phyloP scores from a whole-genome alignment of 1,140 invertebrate genomes.

The Pararge aegeria region DNA sequence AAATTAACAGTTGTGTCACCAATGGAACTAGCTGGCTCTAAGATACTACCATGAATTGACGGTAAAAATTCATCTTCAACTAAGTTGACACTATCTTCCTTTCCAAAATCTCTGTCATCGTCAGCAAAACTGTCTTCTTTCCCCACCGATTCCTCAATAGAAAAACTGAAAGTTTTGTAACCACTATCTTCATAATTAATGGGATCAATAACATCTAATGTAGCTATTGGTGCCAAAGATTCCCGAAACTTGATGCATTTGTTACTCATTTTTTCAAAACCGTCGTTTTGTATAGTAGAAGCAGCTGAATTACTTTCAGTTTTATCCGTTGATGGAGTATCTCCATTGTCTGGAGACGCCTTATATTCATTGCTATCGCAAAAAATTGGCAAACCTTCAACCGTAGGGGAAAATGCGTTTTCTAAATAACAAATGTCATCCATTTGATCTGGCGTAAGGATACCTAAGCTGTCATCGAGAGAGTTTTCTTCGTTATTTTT shows the following conservation, averaged over 20 bases:
- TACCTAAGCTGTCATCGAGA: constrained; percentile 90
- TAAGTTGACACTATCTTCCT: constrained; percentile 30
- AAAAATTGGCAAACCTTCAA: constrained; percentile 73
- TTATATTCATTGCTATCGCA: constrained; percentile 67
- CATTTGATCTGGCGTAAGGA: constrained; percentile 93
- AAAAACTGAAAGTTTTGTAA: constrained; percentile 30
- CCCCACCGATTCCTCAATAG: constrained; percentile 9
- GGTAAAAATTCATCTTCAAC: constrained; percentile 75
- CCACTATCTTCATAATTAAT: constrained; percentile 36
- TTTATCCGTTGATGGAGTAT: constrained; percentile 77
- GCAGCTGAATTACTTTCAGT: constrained; percentile 74
- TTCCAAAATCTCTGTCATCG: constrained; percentile 32
- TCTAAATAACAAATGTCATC: constrained; percentile 83
- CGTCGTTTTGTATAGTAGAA: constrained; percentile 74
- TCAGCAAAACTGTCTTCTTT: constrained; percentile 17
- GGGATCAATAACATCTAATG: constrained; percentile 47
- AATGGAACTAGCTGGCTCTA: constrained; percentile 75
- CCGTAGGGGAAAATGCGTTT: constrained; percentile 82
- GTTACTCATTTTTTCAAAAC: constrained; percentile 51
- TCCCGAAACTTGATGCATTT: constrained; percentile 38
- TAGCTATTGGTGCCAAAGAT: constrained; percentile 48
- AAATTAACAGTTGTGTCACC: constrained; percentile 81
- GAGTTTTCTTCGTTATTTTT: constrained; percentile 86
- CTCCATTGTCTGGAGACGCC: constrained; percentile 67
- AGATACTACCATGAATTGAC: constrained; percentile 77